Evolutionary conservation across 2,797 vertebrate species (phyloP).

Genomic region (Takifugu rubripes): DNA sequence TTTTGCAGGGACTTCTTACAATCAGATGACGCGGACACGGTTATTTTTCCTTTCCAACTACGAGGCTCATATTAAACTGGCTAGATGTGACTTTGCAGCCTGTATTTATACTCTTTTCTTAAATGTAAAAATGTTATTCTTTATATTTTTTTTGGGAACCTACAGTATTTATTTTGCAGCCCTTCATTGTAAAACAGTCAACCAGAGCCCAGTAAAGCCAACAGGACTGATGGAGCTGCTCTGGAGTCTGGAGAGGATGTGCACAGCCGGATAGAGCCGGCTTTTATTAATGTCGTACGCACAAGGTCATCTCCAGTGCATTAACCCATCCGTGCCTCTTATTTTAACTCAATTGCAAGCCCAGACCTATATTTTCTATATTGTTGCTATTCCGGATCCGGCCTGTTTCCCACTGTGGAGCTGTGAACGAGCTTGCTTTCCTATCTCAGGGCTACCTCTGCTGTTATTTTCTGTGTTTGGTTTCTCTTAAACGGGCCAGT

Average conservation of each 20-base stretch:
- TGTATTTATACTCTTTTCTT: background rate
- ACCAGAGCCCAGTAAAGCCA: background rate
- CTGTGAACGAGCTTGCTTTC: conserved; percentile 4
- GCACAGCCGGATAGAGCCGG: conserved; percentile 19
- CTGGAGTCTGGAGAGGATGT: background rate
- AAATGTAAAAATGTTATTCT: conserved; percentile 3
- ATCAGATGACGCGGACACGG: background rate
- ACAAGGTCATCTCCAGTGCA: conserved; percentile 17
- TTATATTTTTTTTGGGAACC: background rate
- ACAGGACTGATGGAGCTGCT: conserved; percentile 1
- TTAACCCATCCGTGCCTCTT: background rate
- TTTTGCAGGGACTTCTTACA: background rate
- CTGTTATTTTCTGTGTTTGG: background rate
- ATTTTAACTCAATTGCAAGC: background rate
- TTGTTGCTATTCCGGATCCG: background rate
- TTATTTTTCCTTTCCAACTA: background rate
- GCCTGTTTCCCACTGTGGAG: background rate
- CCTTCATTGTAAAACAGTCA: background rate
- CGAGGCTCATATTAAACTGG: too few species aligned
- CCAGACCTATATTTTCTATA: background rate
- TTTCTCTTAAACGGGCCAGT: background rate
- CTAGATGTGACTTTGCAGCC: background rate
- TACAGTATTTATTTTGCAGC: background rate
- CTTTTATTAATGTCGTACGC: conserved; percentile 6
- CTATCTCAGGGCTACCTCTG: conserved; percentile 5